Conservation (phyloP, 1,140 invertebrate species). For the Homalodisca vitripennis region DNA sequence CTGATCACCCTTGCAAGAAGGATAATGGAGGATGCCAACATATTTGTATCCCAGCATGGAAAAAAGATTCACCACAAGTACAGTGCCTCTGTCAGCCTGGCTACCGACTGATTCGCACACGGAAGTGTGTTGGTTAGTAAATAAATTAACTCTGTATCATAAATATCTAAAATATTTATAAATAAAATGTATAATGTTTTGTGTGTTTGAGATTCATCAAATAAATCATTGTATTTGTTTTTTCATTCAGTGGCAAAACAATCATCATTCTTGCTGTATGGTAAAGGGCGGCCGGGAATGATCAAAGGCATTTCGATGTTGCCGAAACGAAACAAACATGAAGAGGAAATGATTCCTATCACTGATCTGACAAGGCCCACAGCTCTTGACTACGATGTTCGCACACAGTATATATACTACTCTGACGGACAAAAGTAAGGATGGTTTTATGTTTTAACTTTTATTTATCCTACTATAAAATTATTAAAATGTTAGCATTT, state of each 20-base stretch:
- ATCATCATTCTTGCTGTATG: conserved; percentile 61
- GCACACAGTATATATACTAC: conserved; percentile 66
- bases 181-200: too few relatives aligned
- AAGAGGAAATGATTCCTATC: conserved; percentile 66
- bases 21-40: conserved; percentile 72
- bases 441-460: conserved; percentile 9
- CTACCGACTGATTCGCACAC: conserved; percentile 57
- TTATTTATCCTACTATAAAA: not conserved
- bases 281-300: conserved; percentile 59
- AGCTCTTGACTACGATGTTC: conserved; percentile 67
- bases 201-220: too few relatives aligned
- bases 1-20: conserved; percentile 67
- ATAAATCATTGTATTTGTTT: not conserved
- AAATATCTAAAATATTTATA: too few relatives aligned
- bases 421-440: conserved; percentile 53
- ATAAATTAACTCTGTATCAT: not conserved
- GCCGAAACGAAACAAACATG: conserved; percentile 41
- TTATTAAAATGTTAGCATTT: not conserved
- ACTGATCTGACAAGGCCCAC: conserved; percentile 60
- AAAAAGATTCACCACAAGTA: conserved; percentile 49
- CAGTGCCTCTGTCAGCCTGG: conserved; percentile 71
- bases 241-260: conserved; percentile 48
- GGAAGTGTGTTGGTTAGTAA: conserved; percentile 62
- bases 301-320: conserved; percentile 60
- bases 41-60: conserved; percentile 65